These are phyloP conservation scores for Megaptera novaeangliae DNA, from an alignment of 2,113 vertebrate species.

Conservation along the genomic window DNA sequence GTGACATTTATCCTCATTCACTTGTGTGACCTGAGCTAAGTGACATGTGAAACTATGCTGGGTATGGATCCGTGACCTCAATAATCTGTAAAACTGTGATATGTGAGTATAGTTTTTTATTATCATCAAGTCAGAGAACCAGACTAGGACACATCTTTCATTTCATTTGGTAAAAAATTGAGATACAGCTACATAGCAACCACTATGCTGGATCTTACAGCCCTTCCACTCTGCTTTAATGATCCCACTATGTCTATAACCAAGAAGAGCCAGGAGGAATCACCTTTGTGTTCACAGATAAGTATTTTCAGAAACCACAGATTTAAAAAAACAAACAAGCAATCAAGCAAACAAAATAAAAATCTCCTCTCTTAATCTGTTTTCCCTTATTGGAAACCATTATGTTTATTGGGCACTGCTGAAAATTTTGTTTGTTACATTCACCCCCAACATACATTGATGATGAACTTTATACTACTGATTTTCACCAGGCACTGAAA, in stretches of 20 bases:
- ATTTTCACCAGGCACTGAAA: background rate
- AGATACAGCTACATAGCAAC: background rate
- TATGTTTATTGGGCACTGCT: background rate
- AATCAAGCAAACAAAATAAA: background rate
- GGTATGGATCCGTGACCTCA: background rate
- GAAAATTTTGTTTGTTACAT: background rate
- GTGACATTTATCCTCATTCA: background rate
- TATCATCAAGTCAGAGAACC: background rate
- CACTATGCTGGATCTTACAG: background rate
- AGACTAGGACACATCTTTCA: background rate
- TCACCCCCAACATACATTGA: background rate
- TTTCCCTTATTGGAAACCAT: background rate
- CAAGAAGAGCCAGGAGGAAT: background rate
- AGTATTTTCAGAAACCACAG: background rate
- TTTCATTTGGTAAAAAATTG: background rate
- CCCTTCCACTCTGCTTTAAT: background rate
- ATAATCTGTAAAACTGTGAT: background rate
- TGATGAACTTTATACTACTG: background rate
- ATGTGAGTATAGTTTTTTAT: background rate
- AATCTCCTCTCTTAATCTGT: background rate
- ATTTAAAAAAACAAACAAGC: background rate
- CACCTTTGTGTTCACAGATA: background rate
- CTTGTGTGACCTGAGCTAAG: background rate
- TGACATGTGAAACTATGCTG: background rate
- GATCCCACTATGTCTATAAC: background rate